These are phyloP conservation scores for Whitmania pigra DNA, from an alignment of 1,140 invertebrate species.

Conservation along the genomic window DNA sequence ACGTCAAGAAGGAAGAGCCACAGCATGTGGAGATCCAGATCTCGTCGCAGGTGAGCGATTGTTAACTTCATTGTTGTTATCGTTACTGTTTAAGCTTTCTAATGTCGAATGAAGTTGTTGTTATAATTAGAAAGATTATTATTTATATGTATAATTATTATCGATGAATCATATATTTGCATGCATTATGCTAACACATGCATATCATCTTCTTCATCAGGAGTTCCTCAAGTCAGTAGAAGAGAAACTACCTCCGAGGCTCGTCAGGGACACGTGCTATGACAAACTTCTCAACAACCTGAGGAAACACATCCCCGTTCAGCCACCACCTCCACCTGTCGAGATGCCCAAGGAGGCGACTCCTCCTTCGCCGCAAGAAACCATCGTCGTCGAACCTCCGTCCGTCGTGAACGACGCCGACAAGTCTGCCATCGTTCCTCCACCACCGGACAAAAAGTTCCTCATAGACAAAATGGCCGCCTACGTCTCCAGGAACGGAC, in stretches of 20 bases:
- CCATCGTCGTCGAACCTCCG: too few relatives aligned
- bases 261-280: conserved; percentile 25
- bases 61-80: too few relatives aligned
- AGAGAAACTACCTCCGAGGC: conserved; percentile 17
- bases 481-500: conserved; percentile 84
- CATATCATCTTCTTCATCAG: neutral
- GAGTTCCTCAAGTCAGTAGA: conserved; percentile 12
- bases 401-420: neutral
- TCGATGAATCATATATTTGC: too few relatives aligned
- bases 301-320: conserved; percentile 4
- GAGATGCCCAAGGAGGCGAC: neutral
- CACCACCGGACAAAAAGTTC: conserved; percentile 62
- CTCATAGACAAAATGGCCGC: conserved; percentile 90
- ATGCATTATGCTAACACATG: too few relatives aligned
- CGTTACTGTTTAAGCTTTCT: too few relatives aligned
- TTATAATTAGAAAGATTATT: too few relatives aligned
- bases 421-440: conserved; percentile 43
- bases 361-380: too few relatives aligned
- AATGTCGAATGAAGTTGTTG: too few relatives aligned
- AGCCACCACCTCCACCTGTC: conserved; percentile 16
- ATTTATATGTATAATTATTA: too few relatives aligned
- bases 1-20: conserved; percentile 34
- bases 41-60: too few relatives aligned
- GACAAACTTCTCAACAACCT: conserved; percentile 26
- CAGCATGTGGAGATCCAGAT: too few relatives aligned